A percentile compares a stretch with the other conserved stretches of the same genome.
These are phyloP conservation scores for Halictus ligatus DNA, from an alignment of 2,888 invertebrate genomes.

Conservation along the genomic window DNA sequence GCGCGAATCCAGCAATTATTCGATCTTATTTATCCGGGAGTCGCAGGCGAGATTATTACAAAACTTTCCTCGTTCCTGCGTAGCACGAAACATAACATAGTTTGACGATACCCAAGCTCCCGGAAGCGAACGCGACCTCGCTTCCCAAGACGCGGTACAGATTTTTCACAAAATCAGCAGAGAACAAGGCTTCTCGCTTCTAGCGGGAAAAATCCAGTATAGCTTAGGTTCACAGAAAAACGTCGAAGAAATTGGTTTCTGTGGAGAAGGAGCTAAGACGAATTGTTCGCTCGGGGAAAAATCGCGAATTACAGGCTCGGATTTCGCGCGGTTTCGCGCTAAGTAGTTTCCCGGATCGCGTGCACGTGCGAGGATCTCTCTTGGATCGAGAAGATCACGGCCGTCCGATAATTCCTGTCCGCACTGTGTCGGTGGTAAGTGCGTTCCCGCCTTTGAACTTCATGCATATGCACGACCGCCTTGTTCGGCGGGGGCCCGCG, in stretches of 20 bases:
- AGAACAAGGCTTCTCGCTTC: no score
- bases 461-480: slow-evolving; percentile 40
- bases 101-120: background rate
- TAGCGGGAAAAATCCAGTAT: no score
- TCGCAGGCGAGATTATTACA: slow-evolving; percentile 15
- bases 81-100: background rate
- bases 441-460: slow-evolving; percentile 25
- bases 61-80: slow-evolving; percentile 16
- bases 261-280: background rate
- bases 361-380: slow-evolving; percentile 29
- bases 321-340: background rate
- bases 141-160: background rate
- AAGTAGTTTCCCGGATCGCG: slow-evolving; percentile 17
- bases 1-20: slow-evolving; percentile 36
- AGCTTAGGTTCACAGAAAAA: no score
- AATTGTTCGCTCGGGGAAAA: background rate
- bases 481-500: slow-evolving; percentile 8
- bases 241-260: no score
- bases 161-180: background rate
- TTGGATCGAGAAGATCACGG: slow-evolving; percentile 18
- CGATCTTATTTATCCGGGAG: slow-evolving; percentile 38
- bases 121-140: background rate
- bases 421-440: slow-evolving; percentile 17
- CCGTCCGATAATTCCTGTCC: slow-evolving; percentile 30
- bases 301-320: background rate